Percentiles rank a stretch among this genome's conserved stretches.
These are phyloP conservation scores for Myotis pilosus DNA, from an alignment of 2,797 vertebrate species.

Conservation along the genomic window DNA sequence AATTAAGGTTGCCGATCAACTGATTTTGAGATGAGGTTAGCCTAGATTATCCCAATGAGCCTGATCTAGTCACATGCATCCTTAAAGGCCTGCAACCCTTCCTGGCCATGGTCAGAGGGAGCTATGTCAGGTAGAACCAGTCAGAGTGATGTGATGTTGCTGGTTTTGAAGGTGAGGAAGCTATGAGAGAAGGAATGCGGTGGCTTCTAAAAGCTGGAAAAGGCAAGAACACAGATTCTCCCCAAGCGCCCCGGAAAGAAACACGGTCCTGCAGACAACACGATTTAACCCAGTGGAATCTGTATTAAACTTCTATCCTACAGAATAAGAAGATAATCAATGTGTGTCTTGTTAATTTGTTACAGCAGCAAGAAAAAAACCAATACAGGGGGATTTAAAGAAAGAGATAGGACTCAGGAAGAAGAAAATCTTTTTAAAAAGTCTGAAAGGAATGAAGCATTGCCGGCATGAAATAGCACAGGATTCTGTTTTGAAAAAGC, in stretches of 20 bases:
- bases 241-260: background rate
- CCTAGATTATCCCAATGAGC: background rate
- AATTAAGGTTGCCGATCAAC: background rate
- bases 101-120: background rate
- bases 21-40: background rate
- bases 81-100: background rate
- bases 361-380: background rate
- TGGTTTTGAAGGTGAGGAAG: background rate
- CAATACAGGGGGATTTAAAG: background rate
- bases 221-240: background rate
- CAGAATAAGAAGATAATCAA: background rate
- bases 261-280: background rate
- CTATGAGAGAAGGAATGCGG: background rate
- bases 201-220: background rate
- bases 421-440: slow-evolving; percentile 20
- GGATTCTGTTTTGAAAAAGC: slow-evolving; percentile 61
- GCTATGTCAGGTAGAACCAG: background rate
- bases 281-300: background rate
- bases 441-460: slow-evolving; percentile 49
- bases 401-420: background rate
- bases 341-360: background rate
- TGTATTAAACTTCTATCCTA: background rate
- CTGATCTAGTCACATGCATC: background rate
- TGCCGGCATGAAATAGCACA: slow-evolving; percentile 43
- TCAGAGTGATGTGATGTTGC: background rate